Conservation (phyloP, 1,140 invertebrate genomes). For the Ptiloglossa arizonensis region DNA sequence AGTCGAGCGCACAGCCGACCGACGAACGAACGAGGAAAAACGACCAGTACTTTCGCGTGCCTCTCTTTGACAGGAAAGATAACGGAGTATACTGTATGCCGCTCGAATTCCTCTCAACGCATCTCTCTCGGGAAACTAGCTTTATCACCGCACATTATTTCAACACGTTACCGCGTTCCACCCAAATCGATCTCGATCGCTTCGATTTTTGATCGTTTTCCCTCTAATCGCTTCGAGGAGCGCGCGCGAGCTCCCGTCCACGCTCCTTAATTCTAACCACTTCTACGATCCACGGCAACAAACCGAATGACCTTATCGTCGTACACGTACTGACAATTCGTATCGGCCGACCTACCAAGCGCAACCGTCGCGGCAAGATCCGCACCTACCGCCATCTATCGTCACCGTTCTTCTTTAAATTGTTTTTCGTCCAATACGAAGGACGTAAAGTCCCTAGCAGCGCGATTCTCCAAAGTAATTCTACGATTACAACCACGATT, state of each 20-base stretch:
- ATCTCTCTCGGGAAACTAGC: not conserved
- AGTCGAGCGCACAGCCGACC: not conserved
- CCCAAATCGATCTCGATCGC: not conserved
- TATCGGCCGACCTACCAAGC: constrained; percentile 16
- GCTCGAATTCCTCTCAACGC: not conserved
- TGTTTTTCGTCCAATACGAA: not conserved
- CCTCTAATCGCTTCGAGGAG: constrained; percentile 21
- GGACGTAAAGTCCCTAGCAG: constrained; percentile 9
- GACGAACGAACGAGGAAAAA: constrained; percentile 4
- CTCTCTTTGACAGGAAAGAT: constrained; percentile 33
- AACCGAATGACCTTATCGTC: constrained; percentile 25
- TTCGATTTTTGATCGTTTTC: not conserved
- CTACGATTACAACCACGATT: not conserved
- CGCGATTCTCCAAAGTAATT: constrained; percentile 25
- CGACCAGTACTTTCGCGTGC: constrained; percentile 18
- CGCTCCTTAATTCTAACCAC: not conserved
- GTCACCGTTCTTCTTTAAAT: not conserved
- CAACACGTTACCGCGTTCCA: not conserved
- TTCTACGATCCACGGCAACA: constrained; percentile 4
- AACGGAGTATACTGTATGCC: not conserved
- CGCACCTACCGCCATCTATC: constrained; percentile 27
- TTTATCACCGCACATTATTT: not conserved
- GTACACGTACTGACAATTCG: constrained; percentile 56
- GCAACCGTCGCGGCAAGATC: not conserved
- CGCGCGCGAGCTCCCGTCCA: not conserved